Conservation (phyloP, 1,140 invertebrate species). For the Drosophila takahashii region DNA sequence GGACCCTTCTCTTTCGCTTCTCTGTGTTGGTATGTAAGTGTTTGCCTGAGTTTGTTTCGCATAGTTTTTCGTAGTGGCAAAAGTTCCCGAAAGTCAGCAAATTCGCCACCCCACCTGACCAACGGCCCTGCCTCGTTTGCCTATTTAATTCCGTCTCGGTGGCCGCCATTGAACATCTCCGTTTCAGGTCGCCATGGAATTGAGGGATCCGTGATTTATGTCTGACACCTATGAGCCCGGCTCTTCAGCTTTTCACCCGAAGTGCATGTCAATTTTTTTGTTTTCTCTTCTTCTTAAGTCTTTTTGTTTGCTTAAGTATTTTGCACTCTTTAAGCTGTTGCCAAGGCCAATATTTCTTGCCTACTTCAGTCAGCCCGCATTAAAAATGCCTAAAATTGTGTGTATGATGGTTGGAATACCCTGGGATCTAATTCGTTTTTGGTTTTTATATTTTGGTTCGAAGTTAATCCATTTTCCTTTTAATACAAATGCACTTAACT, state of each 20-base stretch:
- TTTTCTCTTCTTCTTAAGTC: neutral
- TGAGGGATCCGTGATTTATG: conserved; percentile 70
- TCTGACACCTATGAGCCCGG: conserved; percentile 57
- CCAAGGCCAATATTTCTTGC: conserved; percentile 42
- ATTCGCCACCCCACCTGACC: conserved; percentile 16
- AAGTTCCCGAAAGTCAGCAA: conserved; percentile 34
- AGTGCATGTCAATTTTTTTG: conserved; percentile 52
- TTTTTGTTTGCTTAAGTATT: conserved; percentile 34
- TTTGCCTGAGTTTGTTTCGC: conserved; percentile 45
- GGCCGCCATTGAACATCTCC: conserved; percentile 28
- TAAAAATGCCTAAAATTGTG: neutral
- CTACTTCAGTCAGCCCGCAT: conserved; percentile 33
- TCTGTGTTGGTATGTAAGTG: neutral
- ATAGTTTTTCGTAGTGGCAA: conserved; percentile 51
- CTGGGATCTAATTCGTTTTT: neutral
- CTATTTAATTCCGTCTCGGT: conserved; percentile 28
- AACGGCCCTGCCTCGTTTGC: neutral
- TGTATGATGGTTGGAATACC: conserved; percentile 13
- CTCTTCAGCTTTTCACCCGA: conserved; percentile 36
- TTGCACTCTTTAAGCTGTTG: conserved; percentile 39
- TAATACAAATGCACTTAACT: no score
- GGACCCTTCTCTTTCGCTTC: neutral
- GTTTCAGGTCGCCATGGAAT: conserved; percentile 52
- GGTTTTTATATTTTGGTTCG: no score
- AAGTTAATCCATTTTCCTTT: no score